phyloP scores from a whole-genome alignment of 2,113 vertebrate species.

The Hydrolagus affinis region DNA sequence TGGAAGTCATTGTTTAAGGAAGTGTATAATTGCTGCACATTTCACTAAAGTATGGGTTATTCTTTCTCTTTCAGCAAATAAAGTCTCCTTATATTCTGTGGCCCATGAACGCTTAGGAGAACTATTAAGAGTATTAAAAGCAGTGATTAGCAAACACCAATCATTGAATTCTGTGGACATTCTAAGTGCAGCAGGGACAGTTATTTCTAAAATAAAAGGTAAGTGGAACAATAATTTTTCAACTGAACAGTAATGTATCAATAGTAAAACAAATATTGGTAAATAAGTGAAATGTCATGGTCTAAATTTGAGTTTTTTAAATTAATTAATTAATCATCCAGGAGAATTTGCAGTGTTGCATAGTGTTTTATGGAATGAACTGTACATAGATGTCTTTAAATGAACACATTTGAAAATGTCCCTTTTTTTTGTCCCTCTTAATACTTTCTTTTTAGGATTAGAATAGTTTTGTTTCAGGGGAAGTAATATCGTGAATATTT shows the following conservation, averaged over 20 bases:
- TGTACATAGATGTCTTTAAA: no score
- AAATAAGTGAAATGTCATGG: no score
- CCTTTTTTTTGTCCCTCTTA: no score
- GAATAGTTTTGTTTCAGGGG: no score
- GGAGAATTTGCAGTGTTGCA: no score
- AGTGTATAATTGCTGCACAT: no score
- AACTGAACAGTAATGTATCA: not conserved
- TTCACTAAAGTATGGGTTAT: not conserved
- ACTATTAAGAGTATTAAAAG: slow-evolving; percentile 76
- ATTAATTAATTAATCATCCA: no score
- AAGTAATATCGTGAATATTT: no score
- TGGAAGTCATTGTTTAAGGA: not conserved
- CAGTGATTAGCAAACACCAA: slow-evolving; percentile 80
- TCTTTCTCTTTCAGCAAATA: slow-evolving; percentile 58
- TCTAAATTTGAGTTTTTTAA: no score
- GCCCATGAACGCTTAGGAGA: slow-evolving; percentile 84
- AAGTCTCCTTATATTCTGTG: slow-evolving; percentile 74
- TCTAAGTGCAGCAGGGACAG: slow-evolving; percentile 80
- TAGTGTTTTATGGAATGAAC: no score
- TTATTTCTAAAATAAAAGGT: slow-evolving; percentile 94
- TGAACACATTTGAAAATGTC: no score
- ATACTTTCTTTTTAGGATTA: no score
- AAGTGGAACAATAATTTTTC: slow-evolving; percentile 42
- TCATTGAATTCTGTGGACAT: slow-evolving; percentile 87
- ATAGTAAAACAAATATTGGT: not conserved